Evolutionary conservation across 2,797 vertebrate genomes (phyloP).

Genomic region (Rhodeus uyekii): DNA sequence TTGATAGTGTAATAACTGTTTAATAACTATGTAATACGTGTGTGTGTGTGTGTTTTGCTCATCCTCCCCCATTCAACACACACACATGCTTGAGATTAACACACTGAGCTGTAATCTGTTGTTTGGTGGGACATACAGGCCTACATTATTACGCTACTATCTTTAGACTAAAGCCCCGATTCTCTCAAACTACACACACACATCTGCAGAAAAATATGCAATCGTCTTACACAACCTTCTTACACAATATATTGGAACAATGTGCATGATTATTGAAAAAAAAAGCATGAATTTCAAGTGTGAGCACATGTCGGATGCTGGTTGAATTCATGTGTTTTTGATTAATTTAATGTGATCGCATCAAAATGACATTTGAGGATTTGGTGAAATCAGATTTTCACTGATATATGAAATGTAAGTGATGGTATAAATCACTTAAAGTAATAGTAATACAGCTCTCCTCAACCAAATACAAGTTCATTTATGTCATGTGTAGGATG

Average conservation of each 20-base stretch:
- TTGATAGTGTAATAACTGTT: not conserved
- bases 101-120: constrained; percentile 19
- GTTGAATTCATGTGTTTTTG: not conserved
- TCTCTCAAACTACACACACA: not conserved
- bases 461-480: not conserved
- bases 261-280: not conserved
- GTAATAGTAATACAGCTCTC: not conserved
- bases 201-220: not conserved
- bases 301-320: not conserved
- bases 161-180: constrained; percentile 27
- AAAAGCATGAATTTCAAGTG: not conserved
- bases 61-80: not conserved
- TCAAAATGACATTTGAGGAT: not conserved
- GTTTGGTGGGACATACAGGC: constrained; percentile 20
- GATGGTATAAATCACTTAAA: not conserved
- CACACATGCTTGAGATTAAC: not conserved
- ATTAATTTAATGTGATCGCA: not conserved
- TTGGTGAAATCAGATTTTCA: not conserved
- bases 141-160: constrained; percentile 42
- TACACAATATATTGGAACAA: not conserved
- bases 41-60: not conserved
- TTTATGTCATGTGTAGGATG: not conserved
- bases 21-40: not conserved
- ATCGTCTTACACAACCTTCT: not conserved
- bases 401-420: not conserved